A percentile compares a stretch with the other conserved stretches of the same genome.
These are phyloP conservation scores for Neoarius graeffei DNA, from an alignment of 2,113 vertebrate genomes.

Conservation along the genomic window DNA sequence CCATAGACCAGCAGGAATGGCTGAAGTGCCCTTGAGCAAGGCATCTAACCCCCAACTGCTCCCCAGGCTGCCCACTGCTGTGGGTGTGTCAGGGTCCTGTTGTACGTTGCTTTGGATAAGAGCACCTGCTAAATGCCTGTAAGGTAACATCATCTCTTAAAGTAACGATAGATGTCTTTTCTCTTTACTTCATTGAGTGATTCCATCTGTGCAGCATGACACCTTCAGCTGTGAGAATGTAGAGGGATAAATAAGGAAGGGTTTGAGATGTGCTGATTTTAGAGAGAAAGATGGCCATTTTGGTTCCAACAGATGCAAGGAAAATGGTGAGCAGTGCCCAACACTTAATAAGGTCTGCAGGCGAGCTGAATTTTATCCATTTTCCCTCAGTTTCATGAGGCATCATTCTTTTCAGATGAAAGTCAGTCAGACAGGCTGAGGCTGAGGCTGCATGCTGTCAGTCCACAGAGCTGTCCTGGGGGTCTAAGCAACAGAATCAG, in stretches of 20 bases:
- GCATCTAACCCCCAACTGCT: too few species aligned
- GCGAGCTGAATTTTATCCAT: not conserved
- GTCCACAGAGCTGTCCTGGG: not conserved
- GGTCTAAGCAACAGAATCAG: not conserved
- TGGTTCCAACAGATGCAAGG: not conserved
- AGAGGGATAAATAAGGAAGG: not conserved
- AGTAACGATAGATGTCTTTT: not conserved
- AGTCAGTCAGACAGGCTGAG: not conserved
- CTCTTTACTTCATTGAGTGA: not conserved
- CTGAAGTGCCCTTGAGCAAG: too few species aligned
- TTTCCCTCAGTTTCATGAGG: not conserved
- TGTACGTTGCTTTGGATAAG: not conserved
- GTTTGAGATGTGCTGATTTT: not conserved
- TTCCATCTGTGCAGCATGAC: not conserved
- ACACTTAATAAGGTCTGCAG: too few species aligned
- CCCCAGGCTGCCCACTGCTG: too few species aligned
- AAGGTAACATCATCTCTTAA: not conserved
- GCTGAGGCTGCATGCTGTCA: not conserved
- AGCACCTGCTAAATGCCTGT: not conserved
- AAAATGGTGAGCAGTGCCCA: not conserved
- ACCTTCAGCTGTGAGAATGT: not conserved
- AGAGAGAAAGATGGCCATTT: not conserved
- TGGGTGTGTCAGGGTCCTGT: too few species aligned
- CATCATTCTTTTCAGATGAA: not conserved
- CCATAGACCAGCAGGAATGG: too few species aligned